phyloP scores from a whole-genome alignment of 2,888 invertebrate species.

The Acrobeloides nanus region DNA sequence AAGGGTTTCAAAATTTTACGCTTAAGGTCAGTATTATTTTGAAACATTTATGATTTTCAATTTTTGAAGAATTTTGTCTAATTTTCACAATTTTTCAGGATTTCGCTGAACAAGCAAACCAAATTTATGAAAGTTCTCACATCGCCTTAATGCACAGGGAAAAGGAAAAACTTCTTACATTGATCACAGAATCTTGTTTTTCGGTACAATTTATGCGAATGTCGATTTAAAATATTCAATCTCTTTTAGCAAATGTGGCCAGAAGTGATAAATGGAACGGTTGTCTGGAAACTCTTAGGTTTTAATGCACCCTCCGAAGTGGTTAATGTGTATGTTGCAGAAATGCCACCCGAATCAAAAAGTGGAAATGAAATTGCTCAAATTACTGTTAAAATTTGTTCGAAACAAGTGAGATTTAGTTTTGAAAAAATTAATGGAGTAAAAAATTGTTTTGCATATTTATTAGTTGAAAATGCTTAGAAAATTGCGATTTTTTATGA shows the following conservation, averaged over 20 bases:
- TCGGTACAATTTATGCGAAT: conserved; percentile 28
- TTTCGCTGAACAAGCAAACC: conserved; percentile 37
- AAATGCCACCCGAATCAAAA: conserved; percentile 42
- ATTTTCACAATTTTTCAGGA: conserved; percentile 18
- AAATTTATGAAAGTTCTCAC: conserved; percentile 42
- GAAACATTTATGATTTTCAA: conserved; percentile 6
- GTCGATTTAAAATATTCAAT: conserved; percentile 3
- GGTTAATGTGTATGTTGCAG: conserved; percentile 39
- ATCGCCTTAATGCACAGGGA: conserved; percentile 37
- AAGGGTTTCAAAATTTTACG: conserved; percentile 46
- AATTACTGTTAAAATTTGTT: conserved; percentile 49
- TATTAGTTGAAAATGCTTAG: conserved; percentile 50
- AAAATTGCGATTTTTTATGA: conserved; percentile 72
- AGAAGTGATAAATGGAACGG: conserved; percentile 46
- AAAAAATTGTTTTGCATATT: neutral
- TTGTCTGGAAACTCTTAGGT: conserved; percentile 40
- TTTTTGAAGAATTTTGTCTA: conserved; percentile 7
- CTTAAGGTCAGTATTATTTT: conserved; percentile 24
- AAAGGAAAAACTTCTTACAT: conserved; percentile 27
- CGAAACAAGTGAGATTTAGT: conserved; percentile 30
- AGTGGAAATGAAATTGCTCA: conserved; percentile 52
- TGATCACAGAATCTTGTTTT: conserved; percentile 46
- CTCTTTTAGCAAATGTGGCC: conserved; percentile 51
- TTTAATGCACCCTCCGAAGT: conserved; percentile 38
- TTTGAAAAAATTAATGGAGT: neutral